Conservation (phyloP, 2,113 vertebrate genomes). For the Oryzias melastigma region DNA sequence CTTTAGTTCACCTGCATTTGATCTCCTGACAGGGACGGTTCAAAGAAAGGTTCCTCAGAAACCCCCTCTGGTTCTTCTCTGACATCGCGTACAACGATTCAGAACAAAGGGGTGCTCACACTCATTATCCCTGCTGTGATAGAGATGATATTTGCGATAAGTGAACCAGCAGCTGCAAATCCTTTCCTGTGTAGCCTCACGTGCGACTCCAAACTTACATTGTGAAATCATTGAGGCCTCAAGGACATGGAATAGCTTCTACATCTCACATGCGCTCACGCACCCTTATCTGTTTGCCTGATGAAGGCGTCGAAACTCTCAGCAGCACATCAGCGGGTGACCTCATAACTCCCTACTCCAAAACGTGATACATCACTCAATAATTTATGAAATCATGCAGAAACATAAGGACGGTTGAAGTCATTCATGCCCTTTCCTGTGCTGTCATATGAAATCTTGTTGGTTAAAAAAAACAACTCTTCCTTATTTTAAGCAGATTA, state of each 20-base stretch:
- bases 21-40: slow-evolving; percentile 18
- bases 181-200: background rate
- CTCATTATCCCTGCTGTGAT: background rate
- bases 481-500: slow-evolving; percentile 18
- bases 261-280: too few species aligned
- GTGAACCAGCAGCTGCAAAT: background rate
- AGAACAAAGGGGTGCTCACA: background rate
- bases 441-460: too few species aligned
- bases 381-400: too few species aligned
- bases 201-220: background rate
- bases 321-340: background rate
- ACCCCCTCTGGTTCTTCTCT: background rate
- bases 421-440: too few species aligned
- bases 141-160: background rate
- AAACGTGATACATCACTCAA: too few species aligned
- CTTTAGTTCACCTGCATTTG: slow-evolving; percentile 19
- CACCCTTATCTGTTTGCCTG: too few species aligned
- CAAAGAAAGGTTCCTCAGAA: slow-evolving; percentile 1
- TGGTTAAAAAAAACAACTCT: slow-evolving; percentile 15
- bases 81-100: background rate
- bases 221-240: background rate
- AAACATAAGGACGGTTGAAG: too few species aligned
- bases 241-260: background rate
- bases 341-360: background rate
- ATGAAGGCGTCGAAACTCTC: too few species aligned